phyloP scores from a whole-genome alignment of 2,797 vertebrate species.

The Arrhamphus sclerolepis region DNA sequence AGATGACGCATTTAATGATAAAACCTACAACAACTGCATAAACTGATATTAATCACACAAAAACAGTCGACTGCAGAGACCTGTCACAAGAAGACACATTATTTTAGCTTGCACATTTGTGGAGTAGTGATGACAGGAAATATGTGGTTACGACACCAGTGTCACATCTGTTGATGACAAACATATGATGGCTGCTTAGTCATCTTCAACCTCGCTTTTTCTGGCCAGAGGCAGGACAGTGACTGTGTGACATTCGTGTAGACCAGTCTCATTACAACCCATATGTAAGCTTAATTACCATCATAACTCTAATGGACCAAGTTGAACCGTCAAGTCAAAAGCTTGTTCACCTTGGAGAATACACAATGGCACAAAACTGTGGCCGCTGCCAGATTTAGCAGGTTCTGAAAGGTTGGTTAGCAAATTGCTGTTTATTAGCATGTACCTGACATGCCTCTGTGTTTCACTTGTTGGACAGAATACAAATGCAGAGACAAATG shows the following conservation, averaged over 20 bases:
- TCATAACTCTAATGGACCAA: slow-evolving; percentile 67
- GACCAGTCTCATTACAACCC: slow-evolving; percentile 57
- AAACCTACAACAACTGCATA: slow-evolving; percentile 39
- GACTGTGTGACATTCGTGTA: slow-evolving; percentile 45
- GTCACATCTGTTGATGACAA: slow-evolving; percentile 50
- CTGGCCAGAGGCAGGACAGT: slow-evolving; percentile 35
- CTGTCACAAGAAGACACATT: slow-evolving; percentile 31
- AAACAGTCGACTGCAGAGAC: slow-evolving; percentile 26
- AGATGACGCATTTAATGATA: slow-evolving; percentile 42
- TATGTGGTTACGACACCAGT: slow-evolving; percentile 35
- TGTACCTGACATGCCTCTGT: slow-evolving; percentile 31
- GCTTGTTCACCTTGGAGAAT: slow-evolving; percentile 56
- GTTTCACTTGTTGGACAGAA: slow-evolving; percentile 27
- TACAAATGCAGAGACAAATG: slow-evolving; percentile 38
- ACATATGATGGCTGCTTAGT: slow-evolving; percentile 47
- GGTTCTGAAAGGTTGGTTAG: slow-evolving; percentile 38
- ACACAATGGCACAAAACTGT: slow-evolving; percentile 40
- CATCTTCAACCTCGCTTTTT: slow-evolving; percentile 42
- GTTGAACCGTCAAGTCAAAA: slow-evolving; percentile 55
- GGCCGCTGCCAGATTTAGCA: slow-evolving; percentile 41
- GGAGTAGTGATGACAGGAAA: slow-evolving; percentile 40
- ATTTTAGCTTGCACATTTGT: slow-evolving; percentile 30
- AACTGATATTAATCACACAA: slow-evolving; percentile 28
- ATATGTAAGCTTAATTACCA: slow-evolving; percentile 63
- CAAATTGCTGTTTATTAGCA: slow-evolving; percentile 48